Base-by-base conservation (phyloP, 2,113 vertebrate species). In the Erpornis zantholeuca region DNA sequence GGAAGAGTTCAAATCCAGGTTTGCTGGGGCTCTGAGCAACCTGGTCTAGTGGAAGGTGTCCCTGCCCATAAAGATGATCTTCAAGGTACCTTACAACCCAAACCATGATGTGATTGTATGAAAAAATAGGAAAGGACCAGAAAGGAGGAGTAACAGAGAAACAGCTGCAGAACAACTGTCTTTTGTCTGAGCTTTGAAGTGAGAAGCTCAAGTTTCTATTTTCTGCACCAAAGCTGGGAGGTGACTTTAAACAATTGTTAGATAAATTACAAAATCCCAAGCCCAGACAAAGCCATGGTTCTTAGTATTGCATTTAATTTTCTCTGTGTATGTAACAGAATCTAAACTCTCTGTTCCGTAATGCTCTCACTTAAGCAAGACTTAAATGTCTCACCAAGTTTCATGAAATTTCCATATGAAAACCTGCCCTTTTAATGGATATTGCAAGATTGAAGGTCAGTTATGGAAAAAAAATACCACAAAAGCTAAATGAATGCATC, bases 41-140 rank as follows among this genome's bases (percentile, higher is more conserved):
- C 4, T 47, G 29, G 23, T 0, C 0, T 21, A 17, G 7, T 45
- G 38, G 38, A 66, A 88, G 9, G 11, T 60, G 45, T 25, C 7
- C 22, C 11, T 68, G 24, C 2, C 20, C 3, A 1, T 29, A 28
- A 12, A 19, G 15, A n/a, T 59, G 28, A 40, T 38, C 20, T 53
- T 25, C 31, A 47, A 21, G 11, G 24, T 18, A 7, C 1, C 9
- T 61, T 45, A 59, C n/a, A 38, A 60, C 24, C 22, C 28, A 76
- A 75, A 29, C 4, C 2, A 15, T 31, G 54, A n/a, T 19, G 40
- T 60, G 24, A 27, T 22, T 54, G 2, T 40, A 27, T 35, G 40
- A 54, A 53, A 77, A 65, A 31, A 22, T 3, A 65, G 3, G 22
- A 53, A 77, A 59, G 10, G 17, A 5, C 6, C 28, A 65, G n/a